Evolutionary conservation across 2,113 vertebrate species (phyloP), one percentile per base, ranked within the genome.

Genomic region (Neolamprologus kungweensis): DNA sequence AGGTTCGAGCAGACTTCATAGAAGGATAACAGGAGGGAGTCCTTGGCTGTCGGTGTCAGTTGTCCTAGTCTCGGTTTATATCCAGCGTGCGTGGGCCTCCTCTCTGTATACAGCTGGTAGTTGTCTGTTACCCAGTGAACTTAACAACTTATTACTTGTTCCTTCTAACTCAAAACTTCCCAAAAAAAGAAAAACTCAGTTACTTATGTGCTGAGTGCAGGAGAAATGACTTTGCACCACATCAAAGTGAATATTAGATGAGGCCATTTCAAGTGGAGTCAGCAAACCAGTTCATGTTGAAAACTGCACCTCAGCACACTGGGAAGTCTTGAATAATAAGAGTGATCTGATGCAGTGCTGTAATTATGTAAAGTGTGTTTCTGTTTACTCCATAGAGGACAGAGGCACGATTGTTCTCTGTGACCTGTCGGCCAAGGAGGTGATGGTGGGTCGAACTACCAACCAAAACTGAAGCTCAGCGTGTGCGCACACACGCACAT

Each of bases 221-320:
- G 53, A 84, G 54, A 93, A 88, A 57, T 37, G 9, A 75, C 53
- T 85, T 31, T 26, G 42, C 53, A 9, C 16, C 28, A 35, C 84
- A 93, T 95, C 92, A 94, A 93, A 94, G 92, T 45, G 92, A 95
- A 95, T 95, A 88, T 87, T 88, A 78, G 58, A 95, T 93, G 87
- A 95, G 88, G 85, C 90, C 50, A 89, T 91, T 93, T 91, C 82
- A 37, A 91, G 87, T 84, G 73, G 88, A 93, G 91, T 94, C 93
- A 95, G 92, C 91, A 95, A 88, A 91, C 86, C 78, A 75, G 91
- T 87, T 91, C 21, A 85, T 85, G 84, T 71, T 23, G 37, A 85
- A 91, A 86, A 51, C 82, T 87, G 80, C 57, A 35, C 40, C 86
- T 84, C 84, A 68, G 87, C 54, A 87, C 83, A 78, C 82, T 7